These are phyloP conservation scores for Morinoia aosen DNA, from an alignment of 2,888 invertebrate genomes.

Conservation along the genomic window DNA sequence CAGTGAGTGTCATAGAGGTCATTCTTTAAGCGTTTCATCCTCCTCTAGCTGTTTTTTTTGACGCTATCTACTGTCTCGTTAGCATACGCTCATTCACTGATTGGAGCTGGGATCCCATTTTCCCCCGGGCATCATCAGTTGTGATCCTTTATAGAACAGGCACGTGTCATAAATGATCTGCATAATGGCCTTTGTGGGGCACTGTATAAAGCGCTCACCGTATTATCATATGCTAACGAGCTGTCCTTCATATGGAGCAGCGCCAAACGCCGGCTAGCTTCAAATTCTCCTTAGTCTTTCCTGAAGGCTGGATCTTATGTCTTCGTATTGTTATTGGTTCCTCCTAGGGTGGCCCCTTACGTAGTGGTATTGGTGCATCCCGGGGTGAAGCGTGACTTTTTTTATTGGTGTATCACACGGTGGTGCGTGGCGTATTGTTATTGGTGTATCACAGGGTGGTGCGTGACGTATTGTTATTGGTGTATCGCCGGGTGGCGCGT, in stretches of 20 bases:
- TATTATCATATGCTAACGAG: slow-evolving; percentile 48
- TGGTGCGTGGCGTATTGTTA: too few relatives aligned
- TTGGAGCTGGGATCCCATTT: slow-evolving; percentile 26
- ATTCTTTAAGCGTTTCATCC: neutral
- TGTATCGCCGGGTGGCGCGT: too few relatives aligned
- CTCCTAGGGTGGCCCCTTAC: too few relatives aligned
- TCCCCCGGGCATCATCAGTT: slow-evolving; percentile 34
- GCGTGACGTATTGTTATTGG: neutral
- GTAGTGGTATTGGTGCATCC: too few relatives aligned
- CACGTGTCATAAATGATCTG: slow-evolving; percentile 48
- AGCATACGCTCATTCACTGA: slow-evolving; percentile 7
- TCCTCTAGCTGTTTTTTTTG: neutral
- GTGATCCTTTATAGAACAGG: slow-evolving; percentile 50
- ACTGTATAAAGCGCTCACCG: neutral
- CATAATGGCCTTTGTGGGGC: slow-evolving; percentile 36
- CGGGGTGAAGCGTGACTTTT: too few relatives aligned
- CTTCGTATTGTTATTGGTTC: too few relatives aligned
- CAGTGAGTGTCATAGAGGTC: neutral
- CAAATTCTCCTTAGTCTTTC: neutral
- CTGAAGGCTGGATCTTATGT: neutral
- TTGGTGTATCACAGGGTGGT: too few relatives aligned
- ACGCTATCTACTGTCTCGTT: slow-evolving; percentile 1
- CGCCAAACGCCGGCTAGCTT: neutral
- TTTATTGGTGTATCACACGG: too few relatives aligned
- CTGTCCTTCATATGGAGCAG: neutral